Percentiles rank a stretch among this genome's conserved stretches.
Conservation (phyloP, 2,113 vertebrate genomes). For the Vanacampus margaritifer region DNA sequence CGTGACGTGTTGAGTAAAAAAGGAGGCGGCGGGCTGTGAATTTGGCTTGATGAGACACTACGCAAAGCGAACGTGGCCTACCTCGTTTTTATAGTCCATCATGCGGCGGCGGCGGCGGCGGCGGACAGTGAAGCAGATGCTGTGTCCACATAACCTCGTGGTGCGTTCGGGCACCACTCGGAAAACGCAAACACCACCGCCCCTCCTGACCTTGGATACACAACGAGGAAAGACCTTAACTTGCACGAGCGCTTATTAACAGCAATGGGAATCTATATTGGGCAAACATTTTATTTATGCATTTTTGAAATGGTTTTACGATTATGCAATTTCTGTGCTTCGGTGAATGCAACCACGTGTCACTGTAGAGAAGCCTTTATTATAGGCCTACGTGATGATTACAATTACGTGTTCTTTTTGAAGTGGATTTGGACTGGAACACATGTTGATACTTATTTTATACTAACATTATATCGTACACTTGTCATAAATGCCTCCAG, state of each 20-base stretch:
- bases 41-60: neutral
- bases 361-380: neutral
- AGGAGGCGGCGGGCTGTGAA: neutral
- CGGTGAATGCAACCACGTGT: neutral
- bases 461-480: too few species aligned
- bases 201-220: neutral
- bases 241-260: too few species aligned
- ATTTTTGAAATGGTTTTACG: neutral
- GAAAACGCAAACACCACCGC: neutral
- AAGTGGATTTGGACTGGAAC: neutral
- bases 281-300: neutral
- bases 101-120: slow-evolving; percentile 31
- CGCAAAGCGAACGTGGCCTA: slow-evolving; percentile 16
- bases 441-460: neutral
- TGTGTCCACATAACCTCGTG: slow-evolving; percentile 24
- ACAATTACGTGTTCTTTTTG: neutral
- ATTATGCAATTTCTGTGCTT: neutral
- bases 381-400: neutral
- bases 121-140: slow-evolving; percentile 13
- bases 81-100: slow-evolving; percentile 53
- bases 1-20: slow-evolving; percentile 6
- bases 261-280: neutral
- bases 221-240: neutral
- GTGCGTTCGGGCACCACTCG: neutral
- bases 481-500: neutral